Percentiles rank a stretch among this genome's conserved stretches.
Evolutionary conservation across 2,113 vertebrate species (phyloP).

Genomic region (Tetrao urogallus): DNA sequence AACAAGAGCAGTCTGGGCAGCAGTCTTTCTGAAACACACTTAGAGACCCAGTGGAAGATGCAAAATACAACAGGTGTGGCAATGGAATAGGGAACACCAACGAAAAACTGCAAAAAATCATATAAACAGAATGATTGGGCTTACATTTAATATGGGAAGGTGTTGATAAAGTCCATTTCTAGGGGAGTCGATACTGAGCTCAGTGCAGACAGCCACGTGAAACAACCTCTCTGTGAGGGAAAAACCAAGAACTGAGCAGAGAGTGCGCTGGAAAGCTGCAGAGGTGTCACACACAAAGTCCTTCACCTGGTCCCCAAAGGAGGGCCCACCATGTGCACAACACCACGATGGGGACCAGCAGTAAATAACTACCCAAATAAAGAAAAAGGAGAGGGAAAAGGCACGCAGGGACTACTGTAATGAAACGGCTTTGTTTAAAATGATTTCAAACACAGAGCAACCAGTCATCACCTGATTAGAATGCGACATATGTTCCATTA

Average conservation of each 20-base stretch:
- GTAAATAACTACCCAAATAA: background rate
- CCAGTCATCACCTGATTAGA: slow-evolving; percentile 50
- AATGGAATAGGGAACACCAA: background rate
- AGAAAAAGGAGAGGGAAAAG: fast-evolving
- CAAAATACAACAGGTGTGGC: background rate
- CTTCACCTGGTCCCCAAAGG: background rate
- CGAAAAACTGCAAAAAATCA: background rate
- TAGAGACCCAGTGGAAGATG: background rate
- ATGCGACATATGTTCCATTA: slow-evolving; percentile 47
- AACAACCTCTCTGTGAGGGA: background rate
- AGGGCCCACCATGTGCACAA: background rate
- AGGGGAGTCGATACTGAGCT: background rate
- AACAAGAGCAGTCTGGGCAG: background rate
- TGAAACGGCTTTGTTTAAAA: background rate
- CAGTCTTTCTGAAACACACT: background rate
- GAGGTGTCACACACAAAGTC: background rate
- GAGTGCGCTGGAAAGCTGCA: background rate
- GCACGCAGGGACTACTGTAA: background rate
- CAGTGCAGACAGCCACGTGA: background rate
- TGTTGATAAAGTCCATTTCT: background rate
- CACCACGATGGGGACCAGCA: background rate
- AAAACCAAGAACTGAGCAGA: background rate
- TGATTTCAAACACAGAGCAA: background rate
- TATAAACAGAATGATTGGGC: background rate
- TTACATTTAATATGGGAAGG: background rate